Conservation (phyloP, 2,797 vertebrate species). For the Spinus pinus region DNA sequence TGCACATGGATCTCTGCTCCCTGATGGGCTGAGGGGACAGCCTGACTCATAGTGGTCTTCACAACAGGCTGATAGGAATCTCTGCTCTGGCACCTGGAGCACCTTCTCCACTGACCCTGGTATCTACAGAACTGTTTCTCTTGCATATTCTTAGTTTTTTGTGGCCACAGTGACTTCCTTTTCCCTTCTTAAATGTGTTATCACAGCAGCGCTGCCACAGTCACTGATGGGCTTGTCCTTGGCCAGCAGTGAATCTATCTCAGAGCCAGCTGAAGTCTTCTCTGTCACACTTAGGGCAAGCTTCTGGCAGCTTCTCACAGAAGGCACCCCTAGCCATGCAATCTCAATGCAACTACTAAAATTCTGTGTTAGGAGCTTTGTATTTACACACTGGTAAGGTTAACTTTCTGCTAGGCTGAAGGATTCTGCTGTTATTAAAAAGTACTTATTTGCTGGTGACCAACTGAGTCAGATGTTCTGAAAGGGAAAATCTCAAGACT, state of each 20-base stretch:
- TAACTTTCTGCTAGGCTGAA: neutral
- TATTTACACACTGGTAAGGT: neutral
- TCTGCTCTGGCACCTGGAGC: neutral
- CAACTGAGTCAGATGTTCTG: neutral
- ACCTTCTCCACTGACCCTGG: neutral
- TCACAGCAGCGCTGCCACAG: accelerated
- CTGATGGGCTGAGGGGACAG: neutral
- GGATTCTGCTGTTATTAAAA: neutral
- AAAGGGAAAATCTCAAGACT: neutral
- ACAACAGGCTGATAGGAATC: neutral
- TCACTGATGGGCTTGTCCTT: neutral
- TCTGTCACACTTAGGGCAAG: accelerated
- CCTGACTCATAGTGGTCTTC: accelerated
- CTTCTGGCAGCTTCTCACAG: neutral
- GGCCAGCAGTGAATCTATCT: neutral
- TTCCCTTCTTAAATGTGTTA: neutral
- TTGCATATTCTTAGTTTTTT: neutral
- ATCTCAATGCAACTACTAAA: neutral
- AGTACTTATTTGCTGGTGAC: neutral
- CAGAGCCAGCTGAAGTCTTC: neutral
- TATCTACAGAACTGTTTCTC: neutral
- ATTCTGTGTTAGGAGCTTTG: neutral
- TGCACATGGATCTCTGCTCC: neutral
- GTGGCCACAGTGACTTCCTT: neutral
- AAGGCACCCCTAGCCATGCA: neutral